Percentiles rank a stretch among this genome's conserved stretches.
Conservation (phyloP, 2,888 invertebrate species). For the Catocala fraxini region DNA sequence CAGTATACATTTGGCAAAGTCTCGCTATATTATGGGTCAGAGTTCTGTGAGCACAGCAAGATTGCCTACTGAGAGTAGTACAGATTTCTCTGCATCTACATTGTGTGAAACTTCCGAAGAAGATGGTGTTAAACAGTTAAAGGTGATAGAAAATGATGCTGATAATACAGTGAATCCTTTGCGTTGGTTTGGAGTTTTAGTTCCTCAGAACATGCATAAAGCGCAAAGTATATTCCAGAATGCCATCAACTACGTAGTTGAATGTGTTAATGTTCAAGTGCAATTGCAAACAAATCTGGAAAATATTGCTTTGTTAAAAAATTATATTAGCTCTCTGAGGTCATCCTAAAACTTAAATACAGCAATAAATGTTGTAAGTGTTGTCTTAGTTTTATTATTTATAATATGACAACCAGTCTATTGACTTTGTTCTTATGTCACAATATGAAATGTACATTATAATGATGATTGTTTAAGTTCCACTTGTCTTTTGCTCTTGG, state of each 20-base stretch:
- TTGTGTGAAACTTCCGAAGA: slow-evolving; percentile 74
- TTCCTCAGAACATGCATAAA: slow-evolving; percentile 92
- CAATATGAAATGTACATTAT: too few species aligned
- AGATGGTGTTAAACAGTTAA: slow-evolving; percentile 77
- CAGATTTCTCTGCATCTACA: slow-evolving; percentile 76
- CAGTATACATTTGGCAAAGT: slow-evolving; percentile 91
- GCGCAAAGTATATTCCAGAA: slow-evolving; percentile 92
- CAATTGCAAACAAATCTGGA: slow-evolving; percentile 81
- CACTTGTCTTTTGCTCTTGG: too few species aligned
- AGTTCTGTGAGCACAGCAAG: slow-evolving; percentile 90
- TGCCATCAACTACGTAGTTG: slow-evolving; percentile 89
- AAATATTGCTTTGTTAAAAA: slow-evolving; percentile 65
- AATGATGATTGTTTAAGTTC: too few species aligned
- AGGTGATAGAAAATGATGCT: slow-evolving; percentile 65
- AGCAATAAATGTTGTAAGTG: too few species aligned
- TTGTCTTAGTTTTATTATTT: too few species aligned
- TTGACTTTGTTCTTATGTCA: too few species aligned
- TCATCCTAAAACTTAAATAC: slow-evolving; percentile 10
- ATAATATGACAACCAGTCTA: too few species aligned
- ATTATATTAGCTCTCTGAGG: slow-evolving; percentile 57
- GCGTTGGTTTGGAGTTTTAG: slow-evolving; percentile 95
- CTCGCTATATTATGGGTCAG: slow-evolving; percentile 93
- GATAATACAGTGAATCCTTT: slow-evolving; percentile 89
- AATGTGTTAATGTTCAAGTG: slow-evolving; percentile 91
- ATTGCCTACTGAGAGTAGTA: slow-evolving; percentile 90